Evolutionary conservation across 2,797 vertebrate species (phyloP).

Genomic region (Acrocephalus scirpaceus): DNA sequence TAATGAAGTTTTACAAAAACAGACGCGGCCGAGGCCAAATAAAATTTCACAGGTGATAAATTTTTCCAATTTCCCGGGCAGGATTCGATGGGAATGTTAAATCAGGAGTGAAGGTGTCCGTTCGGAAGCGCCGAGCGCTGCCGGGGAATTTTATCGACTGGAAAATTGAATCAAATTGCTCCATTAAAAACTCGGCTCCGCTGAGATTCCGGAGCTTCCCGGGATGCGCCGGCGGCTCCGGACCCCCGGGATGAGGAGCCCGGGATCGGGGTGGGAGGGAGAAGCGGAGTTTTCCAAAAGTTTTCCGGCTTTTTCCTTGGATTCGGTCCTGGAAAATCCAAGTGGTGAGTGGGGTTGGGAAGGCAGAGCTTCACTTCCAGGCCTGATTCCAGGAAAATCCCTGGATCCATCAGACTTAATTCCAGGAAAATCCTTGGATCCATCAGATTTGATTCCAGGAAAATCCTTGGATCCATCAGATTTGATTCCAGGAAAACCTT

Average conservation of each 20-base stretch:
- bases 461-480: too few species aligned
- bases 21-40: constrained; percentile 91
- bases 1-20: constrained; percentile 91
- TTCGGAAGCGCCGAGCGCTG: constrained; percentile 85
- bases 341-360: background rate
- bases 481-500: too few species aligned
- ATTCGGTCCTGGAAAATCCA: too few species aligned
- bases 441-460: too few species aligned
- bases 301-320: background rate
- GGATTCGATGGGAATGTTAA: constrained; percentile 94
- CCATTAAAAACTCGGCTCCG: constrained; percentile 88
- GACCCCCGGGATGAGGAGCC: background rate
- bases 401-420: accelerated
- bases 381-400: background rate
- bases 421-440: background rate
- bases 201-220: constrained; percentile 68
- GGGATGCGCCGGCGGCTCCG: background rate
- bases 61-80: constrained; percentile 96
- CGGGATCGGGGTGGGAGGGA: background rate
- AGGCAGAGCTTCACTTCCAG: background rate
- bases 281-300: background rate
- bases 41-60: constrained; percentile 98
- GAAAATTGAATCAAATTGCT: constrained; percentile 98
- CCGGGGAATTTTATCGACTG: constrained; percentile 96
- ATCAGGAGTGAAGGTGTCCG: constrained; percentile 93